A percentile compares a stretch with the other conserved stretches of the same genome.
phyloP scores from a whole-genome alignment of 92 coral and sea anemone genomes.

The Heliopora coerulea region DNA sequence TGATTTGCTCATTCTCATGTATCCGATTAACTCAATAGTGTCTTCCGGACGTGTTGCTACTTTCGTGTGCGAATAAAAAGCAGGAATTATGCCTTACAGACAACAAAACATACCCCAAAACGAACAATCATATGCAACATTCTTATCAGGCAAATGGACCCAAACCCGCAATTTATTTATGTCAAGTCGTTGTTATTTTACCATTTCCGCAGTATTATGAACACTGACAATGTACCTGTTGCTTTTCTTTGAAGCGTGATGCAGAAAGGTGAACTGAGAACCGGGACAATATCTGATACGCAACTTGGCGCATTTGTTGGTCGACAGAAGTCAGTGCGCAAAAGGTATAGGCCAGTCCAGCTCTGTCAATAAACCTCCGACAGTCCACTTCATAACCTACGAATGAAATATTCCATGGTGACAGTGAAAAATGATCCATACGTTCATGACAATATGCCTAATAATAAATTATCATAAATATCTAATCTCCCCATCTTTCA shows the following conservation, averaged over 20 bases:
- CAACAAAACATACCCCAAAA: too few relatives aligned
- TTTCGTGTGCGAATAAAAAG: too few relatives aligned
- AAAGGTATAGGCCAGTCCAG: conserved; percentile 72
- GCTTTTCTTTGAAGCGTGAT: conserved; percentile 74
- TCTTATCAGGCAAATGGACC: too few relatives aligned
- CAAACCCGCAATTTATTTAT: too few relatives aligned
- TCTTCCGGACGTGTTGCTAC: too few relatives aligned
- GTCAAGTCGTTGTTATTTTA: not conserved
- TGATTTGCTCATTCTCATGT: too few relatives aligned
- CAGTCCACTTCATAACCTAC: conserved; percentile 80
- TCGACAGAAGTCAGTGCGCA: conserved; percentile 84
- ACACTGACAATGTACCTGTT: conserved; percentile 57
- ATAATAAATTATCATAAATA: too few relatives aligned
- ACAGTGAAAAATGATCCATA: not conserved
- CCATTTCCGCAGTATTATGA: not conserved
- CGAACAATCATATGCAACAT: too few relatives aligned
- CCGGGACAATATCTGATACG: conserved; percentile 84
- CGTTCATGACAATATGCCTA: too few relatives aligned
- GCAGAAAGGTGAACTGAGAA: conserved; percentile 68
- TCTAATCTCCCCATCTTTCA: too few relatives aligned
- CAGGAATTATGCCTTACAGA: too few relatives aligned
- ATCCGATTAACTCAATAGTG: too few relatives aligned
- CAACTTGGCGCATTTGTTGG: conserved; percentile 82
- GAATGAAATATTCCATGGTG: not conserved
- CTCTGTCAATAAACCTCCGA: conserved; percentile 82